A percentile compares a stretch with the other conserved stretches of the same genome.
Conservation (phyloP, 2,113 vertebrate species). For the Poecile atricapillus region DNA sequence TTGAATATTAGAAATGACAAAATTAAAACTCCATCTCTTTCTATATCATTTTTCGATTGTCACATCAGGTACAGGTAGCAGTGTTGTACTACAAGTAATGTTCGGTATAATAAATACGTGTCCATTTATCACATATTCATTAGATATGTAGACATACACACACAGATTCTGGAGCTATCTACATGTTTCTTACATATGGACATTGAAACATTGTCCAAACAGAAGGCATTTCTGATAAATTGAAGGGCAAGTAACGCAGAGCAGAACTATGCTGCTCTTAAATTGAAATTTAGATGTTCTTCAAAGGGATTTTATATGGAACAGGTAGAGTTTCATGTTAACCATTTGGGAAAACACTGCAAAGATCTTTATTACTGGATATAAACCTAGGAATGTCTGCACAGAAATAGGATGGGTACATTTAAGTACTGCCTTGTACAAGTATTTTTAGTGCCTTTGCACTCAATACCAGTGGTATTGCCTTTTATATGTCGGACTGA, state of each 20-base stretch:
- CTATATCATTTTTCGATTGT: not conserved
- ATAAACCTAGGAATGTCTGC: not conserved
- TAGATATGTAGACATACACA: not conserved
- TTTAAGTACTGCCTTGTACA: not conserved
- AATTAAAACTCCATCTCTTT: not conserved
- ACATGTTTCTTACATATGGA: not conserved
- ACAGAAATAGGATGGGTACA: not conserved
- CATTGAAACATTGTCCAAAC: not conserved
- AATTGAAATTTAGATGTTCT: slow-evolving; percentile 22
- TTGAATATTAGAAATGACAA: not conserved
- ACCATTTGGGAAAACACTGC: not conserved
- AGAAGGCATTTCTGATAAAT: not conserved
- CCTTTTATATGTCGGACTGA: not conserved
- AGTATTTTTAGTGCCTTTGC: not conserved
- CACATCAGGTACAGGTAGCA: not conserved
- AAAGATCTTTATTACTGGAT: slow-evolving; percentile 10
- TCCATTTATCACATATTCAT: not conserved
- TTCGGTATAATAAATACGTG: not conserved
- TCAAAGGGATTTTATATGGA: slow-evolving; percentile 33
- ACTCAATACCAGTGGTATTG: not conserved
- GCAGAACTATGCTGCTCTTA: not conserved
- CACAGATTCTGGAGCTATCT: not conserved
- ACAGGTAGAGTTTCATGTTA: slow-evolving; percentile 17
- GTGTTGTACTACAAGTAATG: not conserved
- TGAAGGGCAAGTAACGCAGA: not conserved